phyloP scores from a whole-genome alignment of 2,113 vertebrate genomes.

The Sardina pilchardus region DNA sequence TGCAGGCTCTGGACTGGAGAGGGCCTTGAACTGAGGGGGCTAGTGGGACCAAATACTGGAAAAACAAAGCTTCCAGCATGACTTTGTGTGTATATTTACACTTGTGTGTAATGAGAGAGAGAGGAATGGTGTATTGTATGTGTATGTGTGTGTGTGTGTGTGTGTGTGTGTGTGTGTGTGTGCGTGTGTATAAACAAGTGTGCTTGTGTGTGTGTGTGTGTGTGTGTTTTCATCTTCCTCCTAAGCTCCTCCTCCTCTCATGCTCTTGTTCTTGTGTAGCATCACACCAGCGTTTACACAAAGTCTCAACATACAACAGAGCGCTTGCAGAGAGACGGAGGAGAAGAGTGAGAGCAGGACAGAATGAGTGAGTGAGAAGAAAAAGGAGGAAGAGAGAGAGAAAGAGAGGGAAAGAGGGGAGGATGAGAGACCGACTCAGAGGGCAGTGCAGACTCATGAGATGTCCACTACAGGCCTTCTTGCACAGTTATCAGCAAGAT shows the following conservation, averaged over 20 bases:
- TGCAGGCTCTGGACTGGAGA: neutral
- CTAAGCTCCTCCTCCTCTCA: neutral
- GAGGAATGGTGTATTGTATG: neutral
- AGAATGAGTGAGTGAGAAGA: neutral
- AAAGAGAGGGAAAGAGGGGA: slow-evolving; percentile 39
- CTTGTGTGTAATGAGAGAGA: neutral
- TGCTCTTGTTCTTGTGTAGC: neutral
- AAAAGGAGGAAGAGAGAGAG: slow-evolving; percentile 19
- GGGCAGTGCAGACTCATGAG: neutral
- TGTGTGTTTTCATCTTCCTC: neutral
- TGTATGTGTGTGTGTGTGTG: too few species aligned
- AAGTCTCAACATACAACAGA: neutral
- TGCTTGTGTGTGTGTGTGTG: neutral
- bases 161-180: too few species aligned
- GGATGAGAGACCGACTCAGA: slow-evolving; percentile 31
- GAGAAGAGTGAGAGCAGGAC: neutral
- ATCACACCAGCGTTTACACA: neutral
- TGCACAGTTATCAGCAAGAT: slow-evolving; percentile 37
- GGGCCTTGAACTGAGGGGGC: neutral
- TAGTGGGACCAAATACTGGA: too few species aligned
- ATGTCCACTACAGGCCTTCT: slow-evolving; percentile 29
- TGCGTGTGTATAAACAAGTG: neutral
- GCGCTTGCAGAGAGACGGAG: neutral
- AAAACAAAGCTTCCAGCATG: neutral
- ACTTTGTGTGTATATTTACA: neutral